Conservation (phyloP, 92 coral and sea anemone species). For the Zoanthus sansibaricus region DNA sequence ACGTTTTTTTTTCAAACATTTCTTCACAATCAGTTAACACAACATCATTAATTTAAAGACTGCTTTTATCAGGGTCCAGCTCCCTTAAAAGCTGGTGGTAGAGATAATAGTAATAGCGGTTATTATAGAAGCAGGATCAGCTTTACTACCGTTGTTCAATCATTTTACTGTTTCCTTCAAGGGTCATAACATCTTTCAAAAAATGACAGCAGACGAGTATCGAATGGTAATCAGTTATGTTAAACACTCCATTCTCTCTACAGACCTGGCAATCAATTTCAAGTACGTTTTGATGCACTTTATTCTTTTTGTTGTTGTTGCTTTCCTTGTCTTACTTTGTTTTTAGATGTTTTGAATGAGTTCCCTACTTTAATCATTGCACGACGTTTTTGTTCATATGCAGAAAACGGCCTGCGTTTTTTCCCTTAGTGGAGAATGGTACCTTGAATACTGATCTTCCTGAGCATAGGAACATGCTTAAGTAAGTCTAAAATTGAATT, state of each 20-base stretch:
- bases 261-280: conserved; percentile 95
- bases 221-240: conserved; percentile 95
- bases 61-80: no score
- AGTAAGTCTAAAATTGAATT: no score
- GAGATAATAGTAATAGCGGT: no score
- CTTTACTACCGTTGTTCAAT: no score
- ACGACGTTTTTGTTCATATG: neutral
- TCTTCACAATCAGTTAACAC: no score
- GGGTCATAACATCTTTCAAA: conserved; percentile 99
- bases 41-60: no score
- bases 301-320: neutral
- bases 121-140: no score
- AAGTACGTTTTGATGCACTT: conserved; percentile 91
- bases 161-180: neutral
- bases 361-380: neutral
- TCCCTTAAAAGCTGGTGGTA: no score
- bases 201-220: conserved; percentile 92
- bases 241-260: conserved; percentile 95
- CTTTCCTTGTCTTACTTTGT: neutral
- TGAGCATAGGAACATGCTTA: conserved; percentile 96
- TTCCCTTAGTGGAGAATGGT: conserved; percentile 89
- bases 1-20: no score
- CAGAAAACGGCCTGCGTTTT: conserved; percentile 94
- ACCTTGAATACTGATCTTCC: conserved; percentile 76
- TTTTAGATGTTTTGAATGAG: neutral